Evolutionary conservation across 2,113 vertebrate species (phyloP).

Genomic region (Crotalus helleri): DNA sequence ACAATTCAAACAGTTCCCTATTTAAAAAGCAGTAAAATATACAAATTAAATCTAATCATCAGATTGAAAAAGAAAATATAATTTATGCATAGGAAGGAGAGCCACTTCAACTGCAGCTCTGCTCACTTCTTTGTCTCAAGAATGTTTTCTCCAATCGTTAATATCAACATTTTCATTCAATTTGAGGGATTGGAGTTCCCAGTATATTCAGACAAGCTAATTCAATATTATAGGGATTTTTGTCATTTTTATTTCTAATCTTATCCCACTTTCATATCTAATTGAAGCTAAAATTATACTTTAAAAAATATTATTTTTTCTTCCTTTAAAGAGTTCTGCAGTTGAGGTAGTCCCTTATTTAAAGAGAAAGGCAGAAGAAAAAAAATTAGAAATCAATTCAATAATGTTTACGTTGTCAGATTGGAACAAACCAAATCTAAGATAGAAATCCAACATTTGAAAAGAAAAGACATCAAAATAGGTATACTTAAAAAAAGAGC

Average conservation of each 20-base stretch:
- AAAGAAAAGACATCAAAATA: conserved; percentile 78
- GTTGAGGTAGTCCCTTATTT: conserved; percentile 85
- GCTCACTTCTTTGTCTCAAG: conserved; percentile 54
- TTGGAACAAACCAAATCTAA: conserved; percentile 82
- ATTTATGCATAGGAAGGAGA: conserved; percentile 78
- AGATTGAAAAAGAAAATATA: conserved; percentile 72
- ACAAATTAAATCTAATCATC: conserved; percentile 66
- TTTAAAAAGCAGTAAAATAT: conserved; percentile 71
- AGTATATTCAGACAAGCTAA: conserved; percentile 40
- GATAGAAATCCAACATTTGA: conserved; percentile 75
- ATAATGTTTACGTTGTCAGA: conserved; percentile 71
- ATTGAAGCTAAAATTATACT: conserved; percentile 36
- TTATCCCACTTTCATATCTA: conserved; percentile 25
- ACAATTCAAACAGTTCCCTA: conserved; percentile 69
- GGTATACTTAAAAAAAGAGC: conserved; percentile 74
- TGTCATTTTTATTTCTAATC: background rate
- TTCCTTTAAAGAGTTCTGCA: conserved; percentile 58
- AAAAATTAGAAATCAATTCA: conserved; percentile 77
- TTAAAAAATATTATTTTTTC: background rate
- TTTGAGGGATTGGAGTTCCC: conserved; percentile 15
- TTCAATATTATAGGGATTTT: background rate
- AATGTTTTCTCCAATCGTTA: conserved; percentile 17
- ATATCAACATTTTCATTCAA: conserved; percentile 19
- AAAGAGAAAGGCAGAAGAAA: conserved; percentile 75
- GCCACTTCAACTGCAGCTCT: conserved; percentile 79